phyloP scores from a whole-genome alignment of 2,797 vertebrate species.

The Pelodytes ibericus region DNA sequence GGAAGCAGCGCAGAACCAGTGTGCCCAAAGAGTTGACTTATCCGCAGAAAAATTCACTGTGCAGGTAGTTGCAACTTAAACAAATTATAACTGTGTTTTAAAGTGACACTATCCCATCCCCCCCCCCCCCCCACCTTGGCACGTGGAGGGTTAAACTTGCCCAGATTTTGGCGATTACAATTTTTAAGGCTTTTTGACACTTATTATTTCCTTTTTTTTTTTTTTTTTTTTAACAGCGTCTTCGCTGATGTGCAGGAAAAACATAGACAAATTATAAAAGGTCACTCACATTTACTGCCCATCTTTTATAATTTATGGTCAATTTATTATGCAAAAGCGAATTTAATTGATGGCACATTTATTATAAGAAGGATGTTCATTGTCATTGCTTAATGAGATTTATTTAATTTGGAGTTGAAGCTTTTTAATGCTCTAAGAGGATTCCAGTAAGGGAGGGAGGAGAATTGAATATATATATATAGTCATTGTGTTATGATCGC shows the following conservation, averaged over 20 bases:
- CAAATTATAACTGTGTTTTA: too few species aligned
- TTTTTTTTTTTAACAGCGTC: slow-evolving; percentile 50
- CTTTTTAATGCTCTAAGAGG: slow-evolving; percentile 60
- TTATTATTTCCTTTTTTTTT: too few species aligned
- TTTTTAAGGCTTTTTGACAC: slow-evolving; percentile 51
- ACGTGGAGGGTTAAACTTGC: too few species aligned
- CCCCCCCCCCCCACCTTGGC: too few species aligned
- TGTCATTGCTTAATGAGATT: slow-evolving; percentile 69
- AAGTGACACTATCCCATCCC: too few species aligned
- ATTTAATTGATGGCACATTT: slow-evolving; percentile 63
- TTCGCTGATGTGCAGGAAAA: slow-evolving; percentile 61
- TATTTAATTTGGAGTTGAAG: slow-evolving; percentile 68
- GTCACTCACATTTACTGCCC: slow-evolving; percentile 44
- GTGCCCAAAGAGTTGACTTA: too few species aligned
- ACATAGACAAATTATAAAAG: slow-evolving; percentile 46
- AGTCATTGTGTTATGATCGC: neutral
- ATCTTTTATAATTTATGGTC: slow-evolving; percentile 56
- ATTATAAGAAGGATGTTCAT: slow-evolving; percentile 70
- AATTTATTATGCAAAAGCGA: slow-evolving; percentile 55
- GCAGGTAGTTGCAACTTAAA: too few species aligned
- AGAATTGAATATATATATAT: neutral
- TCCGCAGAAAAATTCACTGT: too few species aligned
- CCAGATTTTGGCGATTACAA: too few species aligned
- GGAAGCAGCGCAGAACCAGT: too few species aligned
- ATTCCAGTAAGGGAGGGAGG: neutral